phyloP scores from a whole-genome alignment of 2,113 vertebrate species.

The Epinephelus cyanopodus region DNA sequence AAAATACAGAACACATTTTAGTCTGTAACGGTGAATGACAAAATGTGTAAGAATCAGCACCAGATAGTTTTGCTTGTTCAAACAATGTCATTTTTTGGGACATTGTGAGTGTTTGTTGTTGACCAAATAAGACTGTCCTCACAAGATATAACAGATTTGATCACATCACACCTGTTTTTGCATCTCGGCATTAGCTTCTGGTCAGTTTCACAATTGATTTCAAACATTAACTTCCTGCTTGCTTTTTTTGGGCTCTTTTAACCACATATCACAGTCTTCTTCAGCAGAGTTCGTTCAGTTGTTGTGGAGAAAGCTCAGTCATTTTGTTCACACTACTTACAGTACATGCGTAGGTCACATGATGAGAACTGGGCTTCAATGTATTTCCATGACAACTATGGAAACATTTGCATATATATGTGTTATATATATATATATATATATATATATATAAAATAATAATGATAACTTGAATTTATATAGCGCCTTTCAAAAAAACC shows the following conservation, averaged over 20 bases:
- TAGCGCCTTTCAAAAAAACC: too few species aligned
- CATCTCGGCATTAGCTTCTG: background rate
- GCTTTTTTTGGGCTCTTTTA: background rate
- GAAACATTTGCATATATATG: too few species aligned
- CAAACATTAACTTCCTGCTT: background rate
- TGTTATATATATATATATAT: too few species aligned
- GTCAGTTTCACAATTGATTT: background rate
- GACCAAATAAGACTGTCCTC: background rate
- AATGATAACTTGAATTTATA: too few species aligned
- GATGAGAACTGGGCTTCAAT: background rate
- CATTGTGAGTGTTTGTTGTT: background rate
- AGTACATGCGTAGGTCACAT: background rate
- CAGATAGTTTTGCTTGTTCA: background rate
- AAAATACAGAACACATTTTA: background rate
- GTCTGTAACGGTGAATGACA: background rate
- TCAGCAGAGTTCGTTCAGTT: background rate
- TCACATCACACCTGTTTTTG: background rate
- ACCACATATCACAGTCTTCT: background rate
- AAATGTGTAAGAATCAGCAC: background rate
- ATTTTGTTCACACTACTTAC: background rate
- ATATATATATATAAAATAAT: too few species aligned
- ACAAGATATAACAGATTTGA: background rate
- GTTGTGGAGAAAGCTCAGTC: background rate
- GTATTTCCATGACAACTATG: conserved; percentile 11
- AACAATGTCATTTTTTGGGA: background rate